phyloP scores from a whole-genome alignment of 2,113 vertebrate genomes.

The Harpagus bidentatus region DNA sequence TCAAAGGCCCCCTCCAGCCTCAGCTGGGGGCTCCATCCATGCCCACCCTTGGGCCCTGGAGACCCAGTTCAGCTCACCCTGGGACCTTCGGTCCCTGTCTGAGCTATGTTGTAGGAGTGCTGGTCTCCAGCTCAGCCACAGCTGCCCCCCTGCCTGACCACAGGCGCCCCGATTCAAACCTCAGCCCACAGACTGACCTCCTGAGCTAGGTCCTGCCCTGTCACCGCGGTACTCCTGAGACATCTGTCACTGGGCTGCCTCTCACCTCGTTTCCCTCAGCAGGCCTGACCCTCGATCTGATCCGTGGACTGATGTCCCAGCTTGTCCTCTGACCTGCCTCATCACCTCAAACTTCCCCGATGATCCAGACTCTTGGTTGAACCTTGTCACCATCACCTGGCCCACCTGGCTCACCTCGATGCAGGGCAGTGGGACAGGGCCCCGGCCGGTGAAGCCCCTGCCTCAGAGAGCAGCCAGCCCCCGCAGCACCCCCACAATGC shows the following conservation, averaged over 20 bases:
- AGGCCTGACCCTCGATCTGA: not conserved
- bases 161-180: rapidly evolving
- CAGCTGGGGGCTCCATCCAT: not conserved
- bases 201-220: not conserved
- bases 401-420: rapidly evolving
- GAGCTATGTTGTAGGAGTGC: not conserved
- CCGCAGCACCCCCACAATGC: not conserved
- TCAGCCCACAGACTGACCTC: not conserved
- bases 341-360: not conserved
- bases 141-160: not conserved
- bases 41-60: rapidly evolving
- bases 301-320: not conserved
- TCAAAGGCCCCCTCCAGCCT: not conserved
- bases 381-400: not conserved
- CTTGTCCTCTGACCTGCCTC: not conserved
- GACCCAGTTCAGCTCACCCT: not conserved
- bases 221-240: not conserved
- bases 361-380: not conserved
- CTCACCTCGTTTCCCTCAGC: not conserved
- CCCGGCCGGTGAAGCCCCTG: not conserved
- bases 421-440: not conserved
- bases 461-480: not conserved
- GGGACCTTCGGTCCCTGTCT: too few relatives aligned
- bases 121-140: not conserved
- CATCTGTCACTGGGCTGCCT: not conserved